Evolutionary conservation across 2,888 invertebrate species (phyloP), one percentile per base, ranked within the genome.

Genomic region (Strigamia maritima): DNA sequence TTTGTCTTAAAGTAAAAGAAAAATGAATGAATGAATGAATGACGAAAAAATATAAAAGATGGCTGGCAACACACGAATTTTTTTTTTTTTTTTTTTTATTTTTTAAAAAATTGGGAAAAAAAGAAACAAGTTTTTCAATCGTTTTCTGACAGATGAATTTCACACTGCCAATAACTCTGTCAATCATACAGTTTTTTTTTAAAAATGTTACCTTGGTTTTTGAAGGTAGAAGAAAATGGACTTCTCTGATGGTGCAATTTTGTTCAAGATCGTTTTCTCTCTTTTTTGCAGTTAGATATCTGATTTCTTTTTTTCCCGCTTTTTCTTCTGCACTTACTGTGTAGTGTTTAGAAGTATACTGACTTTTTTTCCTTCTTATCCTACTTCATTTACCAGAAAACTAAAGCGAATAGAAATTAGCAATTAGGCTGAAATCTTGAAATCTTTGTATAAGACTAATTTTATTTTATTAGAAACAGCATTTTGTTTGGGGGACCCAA

Each of bases 111-210:
- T n/a, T 14, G 49, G n/a, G n/a, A 49, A 65, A 65, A 65, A 65
- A 65, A 65, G 26, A 65, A 65, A 65, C 65, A 65, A 65, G 65
- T 65, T 65, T 65, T 65, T 65, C 65, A 26, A 65, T 65, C 24
- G 65, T 26, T 65, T 60, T 65, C 28, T 65, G 65, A 28, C 65
- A 65, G 65, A 24, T 65, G 65, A 60, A 60, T 78, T 78, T 35
- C 78, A 65, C 28, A 35, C 65, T 78, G 78, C 78, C 78, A 78
- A 78, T 78, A 78, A 78, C 65, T 31, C 78, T 78, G 78, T 60
- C 78, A 78, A 65, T 78, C 78, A 78, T 40, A 31, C n/a, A 14
- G 65, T 26, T 16, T 26, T 7, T 16, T 14, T 49, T 65, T 6
- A 65, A 65, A 65, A 65, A 65, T 16, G 26, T 7, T 24, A 65